These are phyloP conservation scores for Drosophila rufa DNA, from an alignment of 1,140 invertebrate genomes.

Conservation along the genomic window DNA sequence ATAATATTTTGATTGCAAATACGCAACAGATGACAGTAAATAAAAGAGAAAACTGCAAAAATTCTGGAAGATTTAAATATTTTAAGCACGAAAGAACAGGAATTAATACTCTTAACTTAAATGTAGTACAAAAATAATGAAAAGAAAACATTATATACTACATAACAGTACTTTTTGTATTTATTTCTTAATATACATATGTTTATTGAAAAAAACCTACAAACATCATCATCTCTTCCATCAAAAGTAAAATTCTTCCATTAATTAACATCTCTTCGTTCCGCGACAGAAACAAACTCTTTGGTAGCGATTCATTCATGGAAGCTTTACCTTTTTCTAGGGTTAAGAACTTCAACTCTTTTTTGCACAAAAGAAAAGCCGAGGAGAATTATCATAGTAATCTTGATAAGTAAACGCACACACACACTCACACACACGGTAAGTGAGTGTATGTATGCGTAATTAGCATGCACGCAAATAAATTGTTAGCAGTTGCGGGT, in stretches of 20 bases:
- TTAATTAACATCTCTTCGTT: constrained; percentile 8
- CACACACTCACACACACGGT: not conserved
- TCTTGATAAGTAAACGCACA: constrained; percentile 54
- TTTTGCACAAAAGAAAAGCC: constrained; percentile 28
- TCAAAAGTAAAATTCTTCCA: not conserved
- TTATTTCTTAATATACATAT: not conserved
- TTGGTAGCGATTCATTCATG: constrained; percentile 16
- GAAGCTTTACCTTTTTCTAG: constrained; percentile 14
- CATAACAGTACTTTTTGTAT: not conserved
- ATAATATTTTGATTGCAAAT: not conserved
- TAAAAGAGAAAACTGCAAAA: too few species aligned
- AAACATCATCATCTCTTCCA: not conserved
- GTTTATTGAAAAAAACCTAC: not conserved
- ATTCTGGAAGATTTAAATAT: not conserved
- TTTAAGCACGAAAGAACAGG: not conserved
- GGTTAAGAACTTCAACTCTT: constrained; percentile 29
- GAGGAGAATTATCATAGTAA: constrained; percentile 44
- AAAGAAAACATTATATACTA: not conserved
- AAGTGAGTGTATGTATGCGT: constrained; percentile 51
- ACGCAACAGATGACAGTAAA: not conserved
- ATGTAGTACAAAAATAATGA: not conserved
- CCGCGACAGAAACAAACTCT: constrained; percentile 1
- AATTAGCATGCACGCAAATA: constrained; percentile 74
- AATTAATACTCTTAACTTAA: not conserved
- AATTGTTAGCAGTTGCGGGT: constrained; percentile 62